Conservation (phyloP, 1,140 invertebrate genomes). For the Drosophila suzukii region DNA sequence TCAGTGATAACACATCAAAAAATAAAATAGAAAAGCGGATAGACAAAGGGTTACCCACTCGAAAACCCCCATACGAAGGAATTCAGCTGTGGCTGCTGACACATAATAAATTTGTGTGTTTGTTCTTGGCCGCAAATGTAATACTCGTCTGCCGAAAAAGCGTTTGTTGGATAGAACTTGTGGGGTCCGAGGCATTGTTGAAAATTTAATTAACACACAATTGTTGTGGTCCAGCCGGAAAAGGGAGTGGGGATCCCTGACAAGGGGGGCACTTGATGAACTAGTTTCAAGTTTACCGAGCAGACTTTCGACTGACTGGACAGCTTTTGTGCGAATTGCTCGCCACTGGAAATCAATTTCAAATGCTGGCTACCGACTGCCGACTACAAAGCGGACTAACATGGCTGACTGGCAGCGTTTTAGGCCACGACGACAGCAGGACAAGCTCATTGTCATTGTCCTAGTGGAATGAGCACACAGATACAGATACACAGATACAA, state of each 20-base stretch:
- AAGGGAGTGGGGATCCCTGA: not conserved
- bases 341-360: slow-evolving; percentile 61
- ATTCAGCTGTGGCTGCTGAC: slow-evolving; percentile 56
- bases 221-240: slow-evolving; percentile 50
- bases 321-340: slow-evolving; percentile 23
- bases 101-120: slow-evolving; percentile 70
- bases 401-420: slow-evolving; percentile 50
- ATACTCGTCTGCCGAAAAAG: slow-evolving; percentile 49
- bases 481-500: slow-evolving; percentile 10
- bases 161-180: slow-evolving; percentile 35
- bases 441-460: slow-evolving; percentile 51
- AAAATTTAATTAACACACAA: slow-evolving; percentile 77
- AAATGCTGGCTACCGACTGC: slow-evolving; percentile 29
- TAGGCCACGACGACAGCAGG: slow-evolving; percentile 32
- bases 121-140: slow-evolving; percentile 54
- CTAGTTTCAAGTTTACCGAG: slow-evolving; percentile 49
- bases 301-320: slow-evolving; percentile 11
- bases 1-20: slow-evolving; percentile 7
- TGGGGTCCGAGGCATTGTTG: slow-evolving; percentile 45
- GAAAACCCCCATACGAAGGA: slow-evolving; percentile 19
- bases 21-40: slow-evolving; percentile 1
- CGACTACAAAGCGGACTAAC: slow-evolving; percentile 49
- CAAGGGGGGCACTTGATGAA: slow-evolving; percentile 35
- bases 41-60: slow-evolving; percentile 22
- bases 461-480: slow-evolving; percentile 1